Conservation (phyloP, 2,113 vertebrate species). For the Tupaia chinensis region DNA sequence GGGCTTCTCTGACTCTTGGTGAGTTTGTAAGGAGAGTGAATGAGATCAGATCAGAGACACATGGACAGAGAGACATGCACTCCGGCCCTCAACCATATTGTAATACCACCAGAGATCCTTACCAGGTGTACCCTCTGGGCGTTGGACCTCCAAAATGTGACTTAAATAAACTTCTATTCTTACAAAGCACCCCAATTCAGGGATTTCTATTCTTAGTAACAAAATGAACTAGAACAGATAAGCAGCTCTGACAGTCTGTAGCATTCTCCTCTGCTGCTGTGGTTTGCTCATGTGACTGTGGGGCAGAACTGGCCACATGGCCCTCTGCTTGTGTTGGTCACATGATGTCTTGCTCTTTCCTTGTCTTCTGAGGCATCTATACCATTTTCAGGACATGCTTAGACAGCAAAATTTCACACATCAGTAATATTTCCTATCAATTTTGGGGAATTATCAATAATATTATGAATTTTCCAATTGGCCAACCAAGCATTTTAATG, state of each 20-base stretch:
- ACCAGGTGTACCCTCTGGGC: too few species aligned
- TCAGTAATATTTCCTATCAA: neutral
- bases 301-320: neutral
- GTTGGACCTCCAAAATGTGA: too few species aligned
- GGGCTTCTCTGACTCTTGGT: too few species aligned
- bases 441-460: neutral
- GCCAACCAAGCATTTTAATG: conserved; percentile 19
- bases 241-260: neutral
- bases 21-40: too few species aligned
- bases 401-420: neutral
- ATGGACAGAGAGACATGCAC: too few species aligned
- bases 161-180: too few species aligned
- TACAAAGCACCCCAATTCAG: too few species aligned
- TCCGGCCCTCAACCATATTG: too few species aligned
- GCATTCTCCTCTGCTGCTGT: neutral
- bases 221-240: too few species aligned
- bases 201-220: too few species aligned
- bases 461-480: conserved; percentile 50
- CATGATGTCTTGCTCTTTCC: neutral
- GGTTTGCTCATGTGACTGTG: neutral
- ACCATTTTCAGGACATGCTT: neutral
- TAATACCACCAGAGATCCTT: too few species aligned
- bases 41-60: too few species aligned
- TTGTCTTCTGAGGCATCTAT: neutral
- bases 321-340: neutral